Percentiles rank a stretch among this genome's conserved stretches.
These are phyloP conservation scores for Ornithoptera priamus DNA, from an alignment of 2,888 invertebrate genomes.

Conservation along the genomic window DNA sequence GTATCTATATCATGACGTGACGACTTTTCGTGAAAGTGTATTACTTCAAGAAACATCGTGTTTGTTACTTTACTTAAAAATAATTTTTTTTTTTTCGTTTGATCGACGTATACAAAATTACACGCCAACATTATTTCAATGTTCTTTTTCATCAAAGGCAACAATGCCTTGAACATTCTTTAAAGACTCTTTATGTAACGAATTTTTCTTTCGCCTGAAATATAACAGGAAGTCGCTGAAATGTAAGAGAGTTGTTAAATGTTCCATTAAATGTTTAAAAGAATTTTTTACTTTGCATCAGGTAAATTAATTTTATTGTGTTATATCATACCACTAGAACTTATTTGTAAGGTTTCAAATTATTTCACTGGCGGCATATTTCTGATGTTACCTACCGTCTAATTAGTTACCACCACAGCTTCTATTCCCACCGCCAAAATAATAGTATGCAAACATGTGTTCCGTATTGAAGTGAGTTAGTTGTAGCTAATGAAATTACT, in stretches of 20 bases:
- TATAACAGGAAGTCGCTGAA: conserved; percentile 24
- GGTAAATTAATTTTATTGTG: conserved; percentile 8
- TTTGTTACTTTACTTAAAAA: too few species aligned
- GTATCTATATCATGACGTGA: too few species aligned
- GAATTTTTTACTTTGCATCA: conserved; percentile 21
- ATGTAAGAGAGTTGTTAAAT: conserved; percentile 15
- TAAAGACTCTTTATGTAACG: conserved; percentile 25
- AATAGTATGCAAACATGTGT: too few species aligned
- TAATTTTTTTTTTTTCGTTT: background rate
- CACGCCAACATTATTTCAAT: conserved; percentile 5
- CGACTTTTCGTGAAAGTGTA: too few species aligned
- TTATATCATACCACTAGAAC: background rate
- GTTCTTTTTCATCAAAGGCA: conserved; percentile 15
- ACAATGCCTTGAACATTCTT: conserved; percentile 21
- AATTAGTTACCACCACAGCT: too few species aligned
- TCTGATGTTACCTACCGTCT: too few species aligned
- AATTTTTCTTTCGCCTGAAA: conserved; percentile 18
- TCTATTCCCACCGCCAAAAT: too few species aligned
- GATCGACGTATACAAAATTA: background rate
- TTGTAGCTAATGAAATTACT: too few species aligned
- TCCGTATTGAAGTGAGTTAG: too few species aligned
- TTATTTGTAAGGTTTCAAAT: background rate
- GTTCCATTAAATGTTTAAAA: conserved; percentile 24
- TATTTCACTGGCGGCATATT: too few species aligned
- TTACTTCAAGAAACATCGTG: too few species aligned